Evolutionary conservation across 2,797 vertebrate species (phyloP), one percentile per base, ranked within the genome.

Genomic region (Erpetoichthys calabaricus): DNA sequence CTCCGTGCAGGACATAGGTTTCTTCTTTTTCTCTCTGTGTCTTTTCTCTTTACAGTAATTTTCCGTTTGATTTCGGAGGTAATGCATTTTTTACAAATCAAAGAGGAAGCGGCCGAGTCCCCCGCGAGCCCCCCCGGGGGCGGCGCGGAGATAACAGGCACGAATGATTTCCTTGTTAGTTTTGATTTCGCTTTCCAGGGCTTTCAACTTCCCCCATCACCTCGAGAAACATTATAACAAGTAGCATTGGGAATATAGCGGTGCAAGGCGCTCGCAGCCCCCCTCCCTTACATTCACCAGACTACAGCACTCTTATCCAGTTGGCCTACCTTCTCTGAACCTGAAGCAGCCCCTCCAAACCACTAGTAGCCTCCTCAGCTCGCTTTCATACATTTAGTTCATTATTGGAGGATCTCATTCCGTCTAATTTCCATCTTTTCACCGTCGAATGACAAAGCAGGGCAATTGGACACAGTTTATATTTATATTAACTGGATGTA

Each of bases 171-270:
- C 89, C 90, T 91, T 94, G 91, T 94, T 94, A 91, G 90, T 89
- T 91, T 89, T 91, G 86, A 90, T 89, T 91, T 87, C 85, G 84
- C 82, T 90, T 91, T 88, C 84, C 68, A 83, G 75, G 86, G 89
- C 91, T 94, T 93, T 91, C 89, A 92, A 91, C 88, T 90, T 89
- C 84, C 86, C 84, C 83, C 79, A 91, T 90, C 89, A 92, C 91
- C 90, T 90, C 86, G 86, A 91, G 91, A 91, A 91, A 94, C 87
- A 91, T 92, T 94, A 92, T 94, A 93, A 93, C 90, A 91, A 93
- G 89, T 89, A 91, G 90, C 87, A 83, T 73, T 82, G 91, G 90
- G 91, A 91, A 89, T 90, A 89, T 77, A 75, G 76, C 74, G 5
- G 41, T 8, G 50, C 5, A 3, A 25, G 41, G 50, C 50, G 8